Evolutionary conservation across 2,113 vertebrate genomes (phyloP).

Genomic region (Origma solitaria): DNA sequence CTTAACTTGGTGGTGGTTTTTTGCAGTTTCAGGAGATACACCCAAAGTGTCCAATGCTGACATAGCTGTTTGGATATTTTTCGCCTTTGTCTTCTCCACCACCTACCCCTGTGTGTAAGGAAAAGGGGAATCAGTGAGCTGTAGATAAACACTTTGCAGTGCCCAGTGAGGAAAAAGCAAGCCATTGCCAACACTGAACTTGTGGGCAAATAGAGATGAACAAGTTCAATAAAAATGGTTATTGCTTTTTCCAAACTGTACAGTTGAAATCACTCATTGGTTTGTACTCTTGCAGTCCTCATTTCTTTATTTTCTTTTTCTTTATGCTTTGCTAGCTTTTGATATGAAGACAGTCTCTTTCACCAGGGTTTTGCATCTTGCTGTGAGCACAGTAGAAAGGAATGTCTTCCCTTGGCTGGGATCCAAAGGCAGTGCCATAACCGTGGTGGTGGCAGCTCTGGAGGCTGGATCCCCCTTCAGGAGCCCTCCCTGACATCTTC

Average conservation of each 20-base stretch:
- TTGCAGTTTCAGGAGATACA: neutral
- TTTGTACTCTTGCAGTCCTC: neutral
- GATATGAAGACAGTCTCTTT: neutral
- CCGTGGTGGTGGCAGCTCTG: accelerated
- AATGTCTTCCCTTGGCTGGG: neutral
- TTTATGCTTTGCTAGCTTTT: neutral
- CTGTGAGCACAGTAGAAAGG: neutral
- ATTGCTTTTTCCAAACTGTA: neutral
- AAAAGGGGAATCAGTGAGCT: neutral
- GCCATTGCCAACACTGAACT: neutral
- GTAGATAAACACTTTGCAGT: neutral
- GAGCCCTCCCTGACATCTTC: neutral
- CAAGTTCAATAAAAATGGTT: neutral
- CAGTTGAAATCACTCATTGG: neutral
- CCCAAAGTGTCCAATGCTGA: neutral
- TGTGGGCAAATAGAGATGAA: neutral
- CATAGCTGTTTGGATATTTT: no score
- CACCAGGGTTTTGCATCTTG: neutral
- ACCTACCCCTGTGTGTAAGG: accelerated
- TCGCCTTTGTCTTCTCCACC: neutral
- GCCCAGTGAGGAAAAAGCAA: neutral
- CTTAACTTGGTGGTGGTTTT: neutral
- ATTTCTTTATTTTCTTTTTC: neutral
- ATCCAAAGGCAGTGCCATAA: neutral
- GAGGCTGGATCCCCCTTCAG: neutral